A percentile compares a stretch with the other conserved stretches of the same genome.
Conservation (phyloP, 2,797 vertebrate species). For the Sebastes matsubarae region DNA sequence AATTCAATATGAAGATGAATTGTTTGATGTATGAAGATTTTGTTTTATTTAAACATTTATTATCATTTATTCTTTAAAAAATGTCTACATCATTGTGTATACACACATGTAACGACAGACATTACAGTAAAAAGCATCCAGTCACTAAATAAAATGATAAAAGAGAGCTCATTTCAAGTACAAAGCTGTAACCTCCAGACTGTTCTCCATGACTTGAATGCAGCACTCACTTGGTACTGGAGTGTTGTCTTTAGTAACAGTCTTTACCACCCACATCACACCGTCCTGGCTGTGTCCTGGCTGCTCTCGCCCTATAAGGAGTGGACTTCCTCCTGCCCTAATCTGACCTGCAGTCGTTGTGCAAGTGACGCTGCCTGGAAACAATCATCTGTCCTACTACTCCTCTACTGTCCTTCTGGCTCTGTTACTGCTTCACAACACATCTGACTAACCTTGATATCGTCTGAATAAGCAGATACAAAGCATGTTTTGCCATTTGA, state of each 20-base stretch:
- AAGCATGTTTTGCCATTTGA: not conserved
- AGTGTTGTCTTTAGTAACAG: not conserved
- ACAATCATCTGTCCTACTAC: not conserved
- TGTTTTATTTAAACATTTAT: not conserved
- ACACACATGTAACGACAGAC: not conserved
- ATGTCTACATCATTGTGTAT: not conserved
- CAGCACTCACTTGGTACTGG: not conserved
- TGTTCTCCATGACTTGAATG: not conserved
- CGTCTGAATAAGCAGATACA: not conserved
- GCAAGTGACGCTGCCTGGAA: not conserved
- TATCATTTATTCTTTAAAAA: not conserved
- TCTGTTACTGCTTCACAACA: not conserved
- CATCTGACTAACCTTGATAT: not conserved
- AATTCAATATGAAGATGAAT: not conserved
- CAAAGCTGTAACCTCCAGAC: not conserved
- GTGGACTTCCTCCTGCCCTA: slow-evolving; percentile 29
- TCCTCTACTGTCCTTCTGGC: not conserved
- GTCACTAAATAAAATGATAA: not conserved
- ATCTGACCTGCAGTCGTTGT: slow-evolving; percentile 31
- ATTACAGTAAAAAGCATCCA: not conserved
- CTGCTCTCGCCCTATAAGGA: slow-evolving; percentile 16
- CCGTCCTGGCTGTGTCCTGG: not conserved
- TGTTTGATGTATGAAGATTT: not conserved
- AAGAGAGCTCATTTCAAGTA: not conserved
- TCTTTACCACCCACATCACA: not conserved